phyloP scores from a whole-genome alignment of 64 coral and sea anemone genomes.

The Dendrophyllia cribrosa region DNA sequence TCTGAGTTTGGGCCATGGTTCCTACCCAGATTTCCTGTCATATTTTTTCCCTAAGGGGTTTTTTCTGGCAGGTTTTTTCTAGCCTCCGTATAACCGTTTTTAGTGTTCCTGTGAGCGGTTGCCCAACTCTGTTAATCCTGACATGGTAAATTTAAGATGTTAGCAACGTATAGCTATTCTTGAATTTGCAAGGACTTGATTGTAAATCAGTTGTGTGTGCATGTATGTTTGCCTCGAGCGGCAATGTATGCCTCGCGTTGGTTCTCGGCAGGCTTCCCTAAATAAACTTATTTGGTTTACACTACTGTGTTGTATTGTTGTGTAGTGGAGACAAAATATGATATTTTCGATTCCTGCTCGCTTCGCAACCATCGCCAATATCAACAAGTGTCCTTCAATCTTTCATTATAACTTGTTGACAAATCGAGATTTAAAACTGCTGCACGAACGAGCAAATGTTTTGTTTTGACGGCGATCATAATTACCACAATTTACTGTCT shows the following conservation, averaged over 20 bases:
- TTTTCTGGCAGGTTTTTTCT: conserved; percentile 14
- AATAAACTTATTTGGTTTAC: neutral
- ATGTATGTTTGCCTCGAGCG: neutral
- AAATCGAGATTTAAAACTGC: too few species aligned
- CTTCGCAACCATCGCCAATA: too few species aligned
- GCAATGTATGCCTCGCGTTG: conserved; percentile 14
- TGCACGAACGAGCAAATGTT: too few species aligned
- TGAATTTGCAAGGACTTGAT: conserved; percentile 31
- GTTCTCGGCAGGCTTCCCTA: neutral
- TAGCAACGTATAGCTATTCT: conserved; percentile 7
- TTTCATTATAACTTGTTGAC: too few species aligned
- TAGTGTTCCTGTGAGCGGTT: conserved; percentile 28
- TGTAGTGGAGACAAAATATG: too few species aligned
- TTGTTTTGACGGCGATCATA: too few species aligned
- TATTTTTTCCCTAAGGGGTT: neutral
- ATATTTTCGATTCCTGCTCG: too few species aligned
- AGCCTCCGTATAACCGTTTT: conserved; percentile 28
- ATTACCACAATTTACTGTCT: too few species aligned
- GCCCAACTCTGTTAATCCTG: conserved; percentile 8
- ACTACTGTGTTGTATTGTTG: neutral
- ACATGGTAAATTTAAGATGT: neutral
- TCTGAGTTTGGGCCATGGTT: neutral
- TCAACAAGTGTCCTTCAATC: too few species aligned
- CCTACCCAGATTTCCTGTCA: neutral
- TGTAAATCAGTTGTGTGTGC: neutral